Evolutionary conservation across 2,113 vertebrate species (phyloP).

Genomic region (Alaudala cheleensis): DNA sequence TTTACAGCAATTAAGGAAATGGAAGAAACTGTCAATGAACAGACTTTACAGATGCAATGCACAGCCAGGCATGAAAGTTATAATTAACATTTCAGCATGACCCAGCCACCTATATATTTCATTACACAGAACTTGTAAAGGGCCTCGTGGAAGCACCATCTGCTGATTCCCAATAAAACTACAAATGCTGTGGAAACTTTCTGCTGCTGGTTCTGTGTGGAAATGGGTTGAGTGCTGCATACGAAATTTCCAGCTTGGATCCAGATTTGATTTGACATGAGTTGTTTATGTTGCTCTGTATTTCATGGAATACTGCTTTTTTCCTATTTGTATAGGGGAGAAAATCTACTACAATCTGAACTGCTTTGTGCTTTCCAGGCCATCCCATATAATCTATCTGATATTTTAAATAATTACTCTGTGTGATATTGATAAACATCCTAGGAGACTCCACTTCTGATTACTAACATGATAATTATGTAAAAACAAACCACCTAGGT

Average conservation of each 20-base stretch:
- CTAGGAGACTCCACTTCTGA: constrained; percentile 1
- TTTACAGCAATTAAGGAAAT: background rate
- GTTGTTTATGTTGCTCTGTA: background rate
- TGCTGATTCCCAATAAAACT: constrained; percentile 28
- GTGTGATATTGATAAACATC: background rate
- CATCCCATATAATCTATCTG: background rate
- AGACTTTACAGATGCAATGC: background rate
- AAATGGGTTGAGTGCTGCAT: background rate
- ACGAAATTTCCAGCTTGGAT: background rate
- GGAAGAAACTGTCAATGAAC: background rate
- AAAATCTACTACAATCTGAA: constrained; percentile 10
- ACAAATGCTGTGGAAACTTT: background rate
- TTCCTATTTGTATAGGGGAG: background rate
- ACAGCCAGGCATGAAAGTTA: background rate
- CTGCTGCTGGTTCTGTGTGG: background rate
- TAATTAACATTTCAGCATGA: background rate
- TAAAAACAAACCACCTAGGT: constrained; percentile 5
- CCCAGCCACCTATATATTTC: background rate
- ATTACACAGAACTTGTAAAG: background rate
- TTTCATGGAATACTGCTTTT: background rate
- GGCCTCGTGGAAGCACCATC: constrained; percentile 5
- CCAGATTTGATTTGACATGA: background rate
- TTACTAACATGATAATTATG: constrained; percentile 15
- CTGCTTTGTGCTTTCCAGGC: background rate
- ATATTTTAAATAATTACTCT: background rate